Conservation (phyloP, 2,113 vertebrate genomes). For the Sciurus niger region DNA sequence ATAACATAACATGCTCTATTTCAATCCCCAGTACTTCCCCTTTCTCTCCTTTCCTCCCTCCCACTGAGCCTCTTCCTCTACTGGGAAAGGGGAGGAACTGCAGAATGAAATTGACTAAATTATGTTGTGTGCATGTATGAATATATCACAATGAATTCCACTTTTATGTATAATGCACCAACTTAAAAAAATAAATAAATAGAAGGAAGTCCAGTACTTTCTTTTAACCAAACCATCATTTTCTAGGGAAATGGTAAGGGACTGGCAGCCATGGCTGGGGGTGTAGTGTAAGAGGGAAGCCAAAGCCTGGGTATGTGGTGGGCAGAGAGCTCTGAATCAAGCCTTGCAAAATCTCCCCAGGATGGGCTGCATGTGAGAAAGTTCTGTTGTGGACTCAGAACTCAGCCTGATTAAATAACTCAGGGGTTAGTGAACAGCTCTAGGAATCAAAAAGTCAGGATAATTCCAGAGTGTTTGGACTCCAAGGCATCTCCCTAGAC, state of each 20-base stretch:
- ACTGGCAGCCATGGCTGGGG: neutral
- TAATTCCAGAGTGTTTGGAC: neutral
- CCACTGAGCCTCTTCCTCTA: too few species aligned
- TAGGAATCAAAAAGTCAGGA: neutral
- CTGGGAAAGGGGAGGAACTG: too few species aligned
- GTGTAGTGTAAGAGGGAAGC: fast-evolving
- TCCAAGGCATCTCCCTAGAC: neutral
- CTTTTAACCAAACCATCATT: neutral
- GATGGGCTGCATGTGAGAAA: neutral
- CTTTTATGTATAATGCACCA: too few species aligned
- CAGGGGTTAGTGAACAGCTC: too few species aligned
- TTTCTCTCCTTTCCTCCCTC: too few species aligned
- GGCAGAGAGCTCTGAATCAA: neutral
- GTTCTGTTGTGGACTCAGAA: neutral
- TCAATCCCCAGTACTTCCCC: too few species aligned
- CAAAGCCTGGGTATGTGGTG: fast-evolving
- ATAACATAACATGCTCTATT: too few species aligned
- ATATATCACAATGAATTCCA: too few species aligned
- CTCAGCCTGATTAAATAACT: neutral
- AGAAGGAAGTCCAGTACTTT: neutral
- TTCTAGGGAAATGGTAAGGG: neutral
- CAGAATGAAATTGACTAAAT: too few species aligned
- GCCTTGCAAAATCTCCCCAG: too few species aligned
- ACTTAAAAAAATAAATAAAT: too few species aligned
- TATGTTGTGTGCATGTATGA: too few species aligned